A percentile compares a stretch with the other conserved stretches of the same genome.
Conservation (phyloP, 2,113 vertebrate genomes). For the Elephantulus edwardii region DNA sequence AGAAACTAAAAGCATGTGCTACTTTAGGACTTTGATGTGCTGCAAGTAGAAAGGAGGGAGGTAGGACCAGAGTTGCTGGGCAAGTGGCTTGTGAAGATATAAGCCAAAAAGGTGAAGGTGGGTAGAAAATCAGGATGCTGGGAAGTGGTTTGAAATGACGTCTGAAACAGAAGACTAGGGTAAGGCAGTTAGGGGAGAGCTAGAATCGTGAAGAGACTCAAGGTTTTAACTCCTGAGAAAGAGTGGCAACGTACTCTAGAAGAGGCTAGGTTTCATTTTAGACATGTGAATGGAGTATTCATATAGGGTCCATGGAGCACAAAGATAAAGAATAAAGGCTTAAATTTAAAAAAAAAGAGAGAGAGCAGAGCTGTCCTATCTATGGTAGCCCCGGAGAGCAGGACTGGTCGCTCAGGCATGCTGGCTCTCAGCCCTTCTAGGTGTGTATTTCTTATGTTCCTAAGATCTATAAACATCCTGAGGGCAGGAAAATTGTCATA, state of each 20-base stretch:
- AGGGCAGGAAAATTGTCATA: background rate
- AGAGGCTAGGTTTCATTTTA: slow-evolving; percentile 6
- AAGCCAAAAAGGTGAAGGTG: background rate
- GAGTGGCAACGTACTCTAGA: background rate
- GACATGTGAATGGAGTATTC: background rate
- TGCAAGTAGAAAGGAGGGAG: background rate
- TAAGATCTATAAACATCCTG: background rate
- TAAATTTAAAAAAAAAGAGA: background rate
- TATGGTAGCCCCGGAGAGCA: background rate
- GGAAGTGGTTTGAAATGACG: background rate
- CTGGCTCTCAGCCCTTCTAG: background rate
- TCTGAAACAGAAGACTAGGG: background rate
- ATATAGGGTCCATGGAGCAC: background rate
- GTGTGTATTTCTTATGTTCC: background rate
- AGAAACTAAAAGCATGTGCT: background rate
- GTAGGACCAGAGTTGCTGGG: background rate
- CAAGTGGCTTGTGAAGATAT: background rate
- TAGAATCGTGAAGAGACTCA: slow-evolving; percentile 4
- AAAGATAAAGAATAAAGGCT: background rate
- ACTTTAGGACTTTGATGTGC: background rate
- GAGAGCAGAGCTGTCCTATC: background rate
- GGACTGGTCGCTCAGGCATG: background rate
- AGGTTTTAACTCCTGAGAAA: slow-evolving; percentile 25
- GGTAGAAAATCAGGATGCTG: background rate
- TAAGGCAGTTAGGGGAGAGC: background rate